Percentiles rank a stretch among this genome's conserved stretches.
phyloP scores from a whole-genome alignment of 2,888 invertebrate genomes.

The Metacarcinus magister region DNA sequence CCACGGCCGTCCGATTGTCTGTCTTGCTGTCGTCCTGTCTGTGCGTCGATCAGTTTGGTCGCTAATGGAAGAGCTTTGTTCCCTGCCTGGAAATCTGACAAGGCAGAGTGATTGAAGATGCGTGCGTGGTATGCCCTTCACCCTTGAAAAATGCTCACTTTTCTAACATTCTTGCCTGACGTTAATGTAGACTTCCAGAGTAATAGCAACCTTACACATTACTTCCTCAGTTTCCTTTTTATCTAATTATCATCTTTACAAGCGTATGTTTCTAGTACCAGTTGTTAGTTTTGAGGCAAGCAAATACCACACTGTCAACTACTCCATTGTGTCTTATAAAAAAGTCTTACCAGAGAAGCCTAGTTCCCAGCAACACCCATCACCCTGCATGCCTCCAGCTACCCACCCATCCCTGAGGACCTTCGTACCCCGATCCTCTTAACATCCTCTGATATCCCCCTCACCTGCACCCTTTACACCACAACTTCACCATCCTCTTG shows the following conservation, averaged over 20 bases:
- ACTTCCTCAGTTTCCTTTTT: neutral
- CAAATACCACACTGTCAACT: neutral
- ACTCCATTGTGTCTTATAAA: neutral
- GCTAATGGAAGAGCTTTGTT: constrained; percentile 41
- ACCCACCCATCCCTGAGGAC: neutral
- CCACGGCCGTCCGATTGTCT: neutral
- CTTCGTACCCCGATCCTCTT: neutral
- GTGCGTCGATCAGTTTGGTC: neutral
- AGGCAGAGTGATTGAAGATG: constrained; percentile 6
- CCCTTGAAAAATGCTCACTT: neutral
- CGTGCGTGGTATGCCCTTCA: constrained; percentile 1
- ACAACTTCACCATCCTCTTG: neutral
- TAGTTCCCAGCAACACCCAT: neutral
- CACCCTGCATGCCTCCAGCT: neutral
- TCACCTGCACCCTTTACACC: neutral
- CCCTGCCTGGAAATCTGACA: constrained; percentile 11
- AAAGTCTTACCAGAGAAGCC: neutral
- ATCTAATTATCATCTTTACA: neutral
- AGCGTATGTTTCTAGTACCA: neutral
- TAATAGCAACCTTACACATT: neutral
- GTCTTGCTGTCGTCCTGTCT: constrained; percentile 22
- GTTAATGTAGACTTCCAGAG: neutral
- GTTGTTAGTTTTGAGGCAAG: neutral
- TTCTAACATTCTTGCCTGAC: neutral
- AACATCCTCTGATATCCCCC: neutral